These are phyloP conservation scores for Papilio helenus DNA, from an alignment of 1,140 invertebrate genomes.

Conservation along the genomic window DNA sequence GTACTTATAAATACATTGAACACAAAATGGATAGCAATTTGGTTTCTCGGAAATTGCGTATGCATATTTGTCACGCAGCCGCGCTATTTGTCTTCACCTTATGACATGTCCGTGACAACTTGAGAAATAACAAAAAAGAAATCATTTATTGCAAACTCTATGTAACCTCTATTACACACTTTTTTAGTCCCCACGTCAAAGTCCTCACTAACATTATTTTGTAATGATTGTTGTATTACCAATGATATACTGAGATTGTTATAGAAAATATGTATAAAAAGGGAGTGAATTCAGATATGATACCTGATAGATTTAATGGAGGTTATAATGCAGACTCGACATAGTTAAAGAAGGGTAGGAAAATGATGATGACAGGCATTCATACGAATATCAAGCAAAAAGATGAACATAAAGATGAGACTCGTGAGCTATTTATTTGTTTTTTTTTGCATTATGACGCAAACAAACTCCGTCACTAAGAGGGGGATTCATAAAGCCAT, in stretches of 20 bases:
- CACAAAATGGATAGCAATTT: slow-evolving; percentile 1
- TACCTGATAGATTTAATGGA: too few species aligned
- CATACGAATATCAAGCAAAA: not conserved
- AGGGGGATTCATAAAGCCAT: not conserved
- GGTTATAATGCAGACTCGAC: too few species aligned
- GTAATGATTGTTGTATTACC: not conserved
- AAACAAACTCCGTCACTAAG: not conserved
- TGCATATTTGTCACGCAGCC: slow-evolving; percentile 15
- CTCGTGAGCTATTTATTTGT: too few species aligned
- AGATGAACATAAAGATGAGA: not conserved
- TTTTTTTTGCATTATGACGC: not conserved
- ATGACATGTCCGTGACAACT: not conserved
- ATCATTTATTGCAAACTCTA: not conserved
- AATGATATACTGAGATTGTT: not conserved
- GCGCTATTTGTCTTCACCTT: slow-evolving; percentile 10
- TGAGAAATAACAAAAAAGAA: not conserved
- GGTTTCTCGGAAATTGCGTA: slow-evolving; percentile 17
- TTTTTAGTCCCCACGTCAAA: too few species aligned
- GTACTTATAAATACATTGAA: not conserved
- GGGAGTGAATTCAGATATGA: too few species aligned
- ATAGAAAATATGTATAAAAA: too few species aligned
- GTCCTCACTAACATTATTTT: not conserved
- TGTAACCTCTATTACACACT: not conserved
- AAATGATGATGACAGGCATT: too few species aligned
- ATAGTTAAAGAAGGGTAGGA: too few species aligned